These are phyloP conservation scores for Pelmatolapia mariae DNA, from an alignment of 2,113 vertebrate species.

Conservation along the genomic window DNA sequence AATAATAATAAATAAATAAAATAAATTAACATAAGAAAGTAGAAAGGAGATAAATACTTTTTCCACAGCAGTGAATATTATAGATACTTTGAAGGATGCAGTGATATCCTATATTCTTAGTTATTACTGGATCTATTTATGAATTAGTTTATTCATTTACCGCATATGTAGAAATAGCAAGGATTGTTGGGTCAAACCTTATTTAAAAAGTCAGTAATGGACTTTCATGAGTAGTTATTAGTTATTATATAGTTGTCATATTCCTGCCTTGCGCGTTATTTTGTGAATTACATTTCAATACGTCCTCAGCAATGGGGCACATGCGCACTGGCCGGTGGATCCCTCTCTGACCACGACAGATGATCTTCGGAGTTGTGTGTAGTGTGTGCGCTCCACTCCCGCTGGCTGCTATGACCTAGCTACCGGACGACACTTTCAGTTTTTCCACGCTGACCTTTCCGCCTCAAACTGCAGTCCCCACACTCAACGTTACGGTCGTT, in stretches of 20 bases:
- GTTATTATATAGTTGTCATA: background rate
- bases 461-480: background rate
- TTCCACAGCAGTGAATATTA: background rate
- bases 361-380: constrained; percentile 29
- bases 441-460: background rate
- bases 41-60: background rate
- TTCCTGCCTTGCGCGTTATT: background rate
- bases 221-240: background rate
- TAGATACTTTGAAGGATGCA: background rate
- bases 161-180: background rate
- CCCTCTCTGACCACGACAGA: background rate
- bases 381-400: constrained; percentile 19
- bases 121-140: background rate
- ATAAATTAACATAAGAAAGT: background rate
- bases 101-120: background rate
- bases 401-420: constrained; percentile 50
- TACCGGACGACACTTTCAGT: constrained; percentile 24
- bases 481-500: background rate
- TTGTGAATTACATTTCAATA: background rate
- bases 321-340: background rate
- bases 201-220: background rate
- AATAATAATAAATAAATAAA: background rate
- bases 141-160: fast-evolving
- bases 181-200: background rate
- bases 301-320: background rate